phyloP scores from a whole-genome alignment of 1,140 invertebrate species.

The Coelopa frigida region DNA sequence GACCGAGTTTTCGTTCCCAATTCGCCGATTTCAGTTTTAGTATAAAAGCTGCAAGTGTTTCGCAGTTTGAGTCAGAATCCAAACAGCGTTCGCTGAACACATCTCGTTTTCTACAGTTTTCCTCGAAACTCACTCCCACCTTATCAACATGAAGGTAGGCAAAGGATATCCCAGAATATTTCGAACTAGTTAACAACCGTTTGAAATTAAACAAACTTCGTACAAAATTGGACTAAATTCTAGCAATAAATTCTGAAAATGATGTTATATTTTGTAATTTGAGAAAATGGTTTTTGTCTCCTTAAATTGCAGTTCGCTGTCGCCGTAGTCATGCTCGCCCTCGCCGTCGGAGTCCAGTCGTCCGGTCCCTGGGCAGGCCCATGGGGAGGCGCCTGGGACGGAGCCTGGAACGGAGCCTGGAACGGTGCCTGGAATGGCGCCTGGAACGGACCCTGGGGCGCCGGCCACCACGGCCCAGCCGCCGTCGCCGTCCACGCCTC shows the following conservation, averaged over 20 bases:
- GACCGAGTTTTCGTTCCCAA: not conserved
- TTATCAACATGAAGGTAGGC: constrained; percentile 41
- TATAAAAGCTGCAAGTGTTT: constrained; percentile 44
- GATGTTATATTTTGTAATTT: not conserved
- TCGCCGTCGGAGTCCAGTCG: constrained; percentile 38
- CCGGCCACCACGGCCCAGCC: constrained; percentile 26
- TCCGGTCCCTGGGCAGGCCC: constrained; percentile 23
- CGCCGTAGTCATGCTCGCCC: constrained; percentile 44
- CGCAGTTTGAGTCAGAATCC: constrained; percentile 43
- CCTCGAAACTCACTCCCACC: constrained; percentile 14
- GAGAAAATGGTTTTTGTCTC: not conserved
- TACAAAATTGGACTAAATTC: no score
- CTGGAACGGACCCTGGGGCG: constrained; percentile 31
- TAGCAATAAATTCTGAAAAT: not conserved
- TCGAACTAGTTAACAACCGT: no score
- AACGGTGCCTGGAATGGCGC: constrained; percentile 6
- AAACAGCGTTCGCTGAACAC: constrained; percentile 32
- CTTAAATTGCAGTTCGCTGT: constrained; percentile 30
- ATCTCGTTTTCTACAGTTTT: constrained; percentile 24
- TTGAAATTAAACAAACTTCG: no score
- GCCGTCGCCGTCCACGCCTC: constrained; percentile 30
- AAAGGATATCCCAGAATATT: not conserved
- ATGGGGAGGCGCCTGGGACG: constrained; percentile 18
- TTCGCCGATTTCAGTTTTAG: constrained; percentile 19
- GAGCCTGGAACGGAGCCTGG: constrained; percentile 10